These are phyloP conservation scores for Sprattus sprattus DNA, from an alignment of 2,113 vertebrate genomes.

Conservation along the genomic window DNA sequence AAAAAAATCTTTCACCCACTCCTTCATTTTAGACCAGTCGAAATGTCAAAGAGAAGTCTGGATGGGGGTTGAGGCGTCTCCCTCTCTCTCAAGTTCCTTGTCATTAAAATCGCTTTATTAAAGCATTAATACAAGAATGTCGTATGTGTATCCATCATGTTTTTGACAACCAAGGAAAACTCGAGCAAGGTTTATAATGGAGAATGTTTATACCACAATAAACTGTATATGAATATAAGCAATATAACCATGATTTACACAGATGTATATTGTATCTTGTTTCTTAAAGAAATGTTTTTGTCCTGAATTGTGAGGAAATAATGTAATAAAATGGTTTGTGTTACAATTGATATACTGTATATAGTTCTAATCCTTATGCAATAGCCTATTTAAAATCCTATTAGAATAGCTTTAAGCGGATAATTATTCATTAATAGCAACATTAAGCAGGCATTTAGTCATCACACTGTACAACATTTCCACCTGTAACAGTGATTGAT, in stretches of 20 bases:
- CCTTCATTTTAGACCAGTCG: not conserved
- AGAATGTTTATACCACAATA: not conserved
- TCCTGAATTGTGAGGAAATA: not conserved
- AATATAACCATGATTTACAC: constrained; percentile 3
- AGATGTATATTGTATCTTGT: not conserved
- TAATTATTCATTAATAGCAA: too few relatives aligned
- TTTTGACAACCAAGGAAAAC: not conserved
- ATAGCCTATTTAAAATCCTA: not conserved
- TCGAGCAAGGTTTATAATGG: not conserved
- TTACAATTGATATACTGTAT: not conserved
- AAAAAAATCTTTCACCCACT: not conserved
- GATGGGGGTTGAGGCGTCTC: not conserved
- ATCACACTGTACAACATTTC: too few relatives aligned
- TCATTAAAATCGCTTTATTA: not conserved
- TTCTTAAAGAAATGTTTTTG: constrained; percentile 10
- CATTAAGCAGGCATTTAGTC: too few relatives aligned
- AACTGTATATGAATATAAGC: not conserved
- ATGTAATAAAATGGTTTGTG: not conserved
- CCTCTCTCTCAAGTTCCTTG: not conserved
- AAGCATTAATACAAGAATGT: not conserved
- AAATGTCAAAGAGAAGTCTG: not conserved
- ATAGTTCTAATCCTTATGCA: not conserved
- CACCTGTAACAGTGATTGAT: too few relatives aligned
- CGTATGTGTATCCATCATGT: not conserved
- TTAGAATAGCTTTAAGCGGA: too few relatives aligned